A percentile compares a stretch with the other conserved stretches of the same genome.
phyloP scores from a whole-genome alignment of 2,797 vertebrate species.

The Vespertilio murinus region DNA sequence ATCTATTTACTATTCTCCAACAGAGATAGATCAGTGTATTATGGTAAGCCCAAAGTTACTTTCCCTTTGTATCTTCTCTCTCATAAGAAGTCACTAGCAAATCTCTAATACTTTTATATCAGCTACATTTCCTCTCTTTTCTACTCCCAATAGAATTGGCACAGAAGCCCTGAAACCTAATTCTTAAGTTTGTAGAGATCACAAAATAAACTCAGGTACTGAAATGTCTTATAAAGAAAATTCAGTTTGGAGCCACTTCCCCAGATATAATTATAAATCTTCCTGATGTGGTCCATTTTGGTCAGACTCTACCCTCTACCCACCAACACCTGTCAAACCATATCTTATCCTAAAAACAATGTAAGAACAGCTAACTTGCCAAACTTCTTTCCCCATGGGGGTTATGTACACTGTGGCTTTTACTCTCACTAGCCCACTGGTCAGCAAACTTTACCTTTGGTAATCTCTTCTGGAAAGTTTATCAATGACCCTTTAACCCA shows the following conservation, averaged over 20 bases:
- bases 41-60: background rate
- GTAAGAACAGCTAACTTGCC: background rate
- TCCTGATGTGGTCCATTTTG: background rate
- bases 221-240: slow-evolving; percentile 27
- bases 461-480: background rate
- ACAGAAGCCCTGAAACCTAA: background rate
- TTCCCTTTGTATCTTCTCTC: background rate
- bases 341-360: slow-evolving; percentile 5
- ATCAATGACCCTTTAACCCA: background rate
- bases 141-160: background rate
- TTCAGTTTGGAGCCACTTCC: slow-evolving; percentile 17
- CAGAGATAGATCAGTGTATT: background rate
- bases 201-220: background rate
- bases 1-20: slow-evolving; percentile 16
- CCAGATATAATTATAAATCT: slow-evolving; percentile 7
- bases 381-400: background rate
- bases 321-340: background rate
- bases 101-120: background rate
- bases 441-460: background rate
- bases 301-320: background rate
- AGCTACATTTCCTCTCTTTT: slow-evolving; percentile 18
- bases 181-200: background rate
- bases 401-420: background rate
- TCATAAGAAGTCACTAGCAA: slow-evolving; percentile 27
- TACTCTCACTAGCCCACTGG: background rate